phyloP scores from a whole-genome alignment of 2,888 invertebrate genomes.

The Scotopteryx bipunctaria region DNA sequence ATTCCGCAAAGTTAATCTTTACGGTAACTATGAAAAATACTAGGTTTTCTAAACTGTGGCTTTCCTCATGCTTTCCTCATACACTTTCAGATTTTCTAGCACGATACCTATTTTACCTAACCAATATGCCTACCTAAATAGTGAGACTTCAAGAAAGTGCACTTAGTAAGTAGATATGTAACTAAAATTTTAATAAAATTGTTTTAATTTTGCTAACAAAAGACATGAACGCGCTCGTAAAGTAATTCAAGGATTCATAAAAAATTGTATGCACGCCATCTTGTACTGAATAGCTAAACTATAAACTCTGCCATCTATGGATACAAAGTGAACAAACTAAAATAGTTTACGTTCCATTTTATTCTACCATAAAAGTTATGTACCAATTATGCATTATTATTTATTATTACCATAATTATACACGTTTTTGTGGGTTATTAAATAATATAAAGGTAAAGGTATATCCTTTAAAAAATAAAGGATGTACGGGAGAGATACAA shows the following conservation, averaged over 20 bases:
- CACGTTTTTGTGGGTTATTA: too few species aligned
- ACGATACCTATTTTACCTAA: slow-evolving; percentile 1
- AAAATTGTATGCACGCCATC: slow-evolving; percentile 5
- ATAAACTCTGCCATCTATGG: slow-evolving; percentile 8
- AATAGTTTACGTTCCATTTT: neutral
- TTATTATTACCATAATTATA: too few species aligned
- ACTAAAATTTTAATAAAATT: neutral
- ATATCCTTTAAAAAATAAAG: too few species aligned
- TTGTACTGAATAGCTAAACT: neutral
- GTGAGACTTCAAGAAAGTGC: too few species aligned
- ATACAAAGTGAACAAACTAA: slow-evolving; percentile 1
- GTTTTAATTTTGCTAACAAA: slow-evolving; percentile 10
- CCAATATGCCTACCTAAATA: too few species aligned
- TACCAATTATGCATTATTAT: too few species aligned
- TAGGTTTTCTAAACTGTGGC: slow-evolving; percentile 20
- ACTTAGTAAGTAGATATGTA: neutral
- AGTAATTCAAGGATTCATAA: neutral
- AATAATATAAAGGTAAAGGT: too few species aligned
- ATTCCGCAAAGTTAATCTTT: neutral
- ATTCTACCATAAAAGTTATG: too few species aligned
- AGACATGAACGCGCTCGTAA: slow-evolving; percentile 24
- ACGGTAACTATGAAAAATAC: slow-evolving; percentile 11
- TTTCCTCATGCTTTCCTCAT: slow-evolving; percentile 13
- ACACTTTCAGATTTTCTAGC: slow-evolving; percentile 22
- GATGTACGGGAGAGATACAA: too few species aligned